Base-by-base conservation (phyloP, 2,888 invertebrate species). In the Schizaphis graminum region DNA sequence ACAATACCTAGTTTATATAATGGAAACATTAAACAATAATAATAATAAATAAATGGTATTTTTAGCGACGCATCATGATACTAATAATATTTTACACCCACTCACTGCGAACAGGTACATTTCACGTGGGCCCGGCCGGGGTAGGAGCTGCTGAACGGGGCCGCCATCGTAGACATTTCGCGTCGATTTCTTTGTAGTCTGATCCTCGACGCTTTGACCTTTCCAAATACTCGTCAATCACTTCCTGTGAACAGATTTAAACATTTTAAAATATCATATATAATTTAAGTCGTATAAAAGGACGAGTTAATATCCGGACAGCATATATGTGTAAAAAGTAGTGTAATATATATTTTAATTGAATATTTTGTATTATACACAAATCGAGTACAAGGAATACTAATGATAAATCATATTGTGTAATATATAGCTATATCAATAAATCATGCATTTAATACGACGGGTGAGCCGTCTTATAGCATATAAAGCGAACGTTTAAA, bases 171-270 rank as follows among this genome's bases (percentile, higher is more conserved):
- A 99, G 97, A 96, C 98, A 98, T 95, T 97, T 96, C 93, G 98
- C 97, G 96, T 99, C 99, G 95, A 99, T 98, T 96, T 98, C 97
- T 96, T 98, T 98, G 95, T 98, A 97, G 95, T 98, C 97, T 47
- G 96, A 96, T 87, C 98, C 98, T 84, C 97, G 97, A 91, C 97
- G 97, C 95, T 97, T 97, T 95, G 98, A 97, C 93, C 98, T 97
- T 93, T 98, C 98, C 94, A 98, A 97, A 96, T 98, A 98, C 95
- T 99, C 99, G 95, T 99, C 99, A 95, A 99, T 97, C 94, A 99
- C 98, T 96, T 99, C 99, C 98, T 98, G 96, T 53, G 44, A 93
- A 88, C 53, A 94, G 44, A 87, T 53, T 67, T 53, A 61, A 67
- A 87, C 13, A 35, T 92, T 61, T 21, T 35, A 77, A 35, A 35